Evolutionary conservation across 2,888 invertebrate genomes (phyloP).

Genomic region (Xylota sylvarum): DNA sequence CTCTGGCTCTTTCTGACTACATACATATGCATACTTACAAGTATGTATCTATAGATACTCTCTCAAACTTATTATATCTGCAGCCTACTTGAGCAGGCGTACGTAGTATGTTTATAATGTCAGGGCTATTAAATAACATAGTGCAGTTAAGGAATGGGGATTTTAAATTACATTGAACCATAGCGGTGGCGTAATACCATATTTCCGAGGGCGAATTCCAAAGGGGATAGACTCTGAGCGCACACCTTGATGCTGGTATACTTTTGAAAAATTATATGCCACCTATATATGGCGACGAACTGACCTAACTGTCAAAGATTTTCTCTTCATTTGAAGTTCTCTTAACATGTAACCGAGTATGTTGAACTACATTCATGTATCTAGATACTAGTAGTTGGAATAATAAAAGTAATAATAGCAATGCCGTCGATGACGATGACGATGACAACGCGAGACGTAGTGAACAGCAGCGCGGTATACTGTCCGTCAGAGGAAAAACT

Average conservation of each 20-base stretch:
- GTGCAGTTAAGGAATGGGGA: slow-evolving; percentile 35
- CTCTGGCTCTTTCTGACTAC: not conserved
- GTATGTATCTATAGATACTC: slow-evolving; percentile 15
- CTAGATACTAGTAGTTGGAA: slow-evolving; percentile 32
- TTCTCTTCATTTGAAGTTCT: slow-evolving; percentile 48
- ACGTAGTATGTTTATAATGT: slow-evolving; percentile 56
- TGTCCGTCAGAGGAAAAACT: slow-evolving; percentile 55
- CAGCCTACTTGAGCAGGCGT: slow-evolving; percentile 46
- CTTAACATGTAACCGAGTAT: slow-evolving; percentile 4
- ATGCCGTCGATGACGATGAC: slow-evolving; percentile 45
- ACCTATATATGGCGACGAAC: slow-evolving; percentile 24
- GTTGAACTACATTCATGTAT: slow-evolving; percentile 7
- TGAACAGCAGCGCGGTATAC: not conserved
- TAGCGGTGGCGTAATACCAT: slow-evolving; percentile 36
- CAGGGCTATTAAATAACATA: slow-evolving; percentile 74
- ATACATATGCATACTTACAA: not conserved
- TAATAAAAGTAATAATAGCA: slow-evolving; percentile 68
- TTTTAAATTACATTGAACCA: slow-evolving; percentile 40
- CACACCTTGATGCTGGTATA: slow-evolving; percentile 33
- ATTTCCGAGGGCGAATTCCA: slow-evolving; percentile 51
- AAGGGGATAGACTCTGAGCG: slow-evolving; percentile 13
- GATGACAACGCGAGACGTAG: slow-evolving; percentile 1
- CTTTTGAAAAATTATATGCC: slow-evolving; percentile 30
- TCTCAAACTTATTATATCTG: slow-evolving; percentile 18
- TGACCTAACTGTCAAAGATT: slow-evolving; percentile 62